Evolutionary conservation across 1,140 invertebrate species (phyloP).

Genomic region (Rhagoletis pomonella): DNA sequence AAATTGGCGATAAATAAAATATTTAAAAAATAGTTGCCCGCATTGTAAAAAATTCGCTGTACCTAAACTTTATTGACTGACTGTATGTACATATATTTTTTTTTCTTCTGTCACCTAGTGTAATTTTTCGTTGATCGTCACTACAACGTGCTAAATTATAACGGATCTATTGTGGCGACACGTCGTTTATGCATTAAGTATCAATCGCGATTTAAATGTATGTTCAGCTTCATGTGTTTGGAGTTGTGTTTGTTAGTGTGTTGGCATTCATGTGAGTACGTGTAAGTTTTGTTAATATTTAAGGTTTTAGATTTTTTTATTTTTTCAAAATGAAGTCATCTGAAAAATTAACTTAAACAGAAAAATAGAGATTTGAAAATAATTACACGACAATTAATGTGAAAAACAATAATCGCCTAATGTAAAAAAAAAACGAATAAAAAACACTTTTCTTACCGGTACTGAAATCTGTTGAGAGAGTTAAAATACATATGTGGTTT

Average conservation of each 20-base stretch:
- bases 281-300: not conserved
- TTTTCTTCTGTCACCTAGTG: too few species aligned
- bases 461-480: slow-evolving; percentile 66
- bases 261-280: not conserved
- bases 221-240: not conserved
- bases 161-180: too few species aligned
- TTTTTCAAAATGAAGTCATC: not conserved
- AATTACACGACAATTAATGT: not conserved
- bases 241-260: not conserved
- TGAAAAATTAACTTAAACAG: not conserved
- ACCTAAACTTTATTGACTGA: too few species aligned
- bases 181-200: too few species aligned
- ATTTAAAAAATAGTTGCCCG: too few species aligned
- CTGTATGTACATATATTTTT: too few species aligned
- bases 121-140: too few species aligned
- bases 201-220: not conserved
- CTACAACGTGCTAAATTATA: too few species aligned
- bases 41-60: too few species aligned
- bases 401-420: slow-evolving; percentile 36
- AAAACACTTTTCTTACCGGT: slow-evolving; percentile 69
- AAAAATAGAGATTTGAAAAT: slow-evolving; percentile 4
- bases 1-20: too few species aligned
- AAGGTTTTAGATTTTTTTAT: not conserved
- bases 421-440: slow-evolving; percentile 52
- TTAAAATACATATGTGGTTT: not conserved